Base-by-base conservation (phyloP, 1,140 invertebrate genomes). In the Camponotus pennsylvanicus region DNA sequence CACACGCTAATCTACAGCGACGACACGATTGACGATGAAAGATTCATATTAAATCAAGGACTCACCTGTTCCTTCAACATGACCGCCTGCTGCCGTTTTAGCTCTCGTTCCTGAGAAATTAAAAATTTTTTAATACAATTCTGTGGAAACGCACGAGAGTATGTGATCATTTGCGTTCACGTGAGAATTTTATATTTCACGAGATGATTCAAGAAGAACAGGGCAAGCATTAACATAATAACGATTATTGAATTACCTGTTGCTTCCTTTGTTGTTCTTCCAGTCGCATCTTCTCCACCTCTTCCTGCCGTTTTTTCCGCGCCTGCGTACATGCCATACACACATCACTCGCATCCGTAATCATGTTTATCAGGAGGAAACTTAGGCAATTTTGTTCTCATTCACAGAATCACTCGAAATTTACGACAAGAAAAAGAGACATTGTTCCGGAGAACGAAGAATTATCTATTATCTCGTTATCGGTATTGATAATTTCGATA, bases 61-160 rank as follows among this genome's bases (percentile, higher is more conserved):
- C 95, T 96, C 96, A 98, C 98, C 97, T 98, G 98, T 96, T 98
- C 98, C 95, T 98, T 98, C 77, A 98, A 94, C 92, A 98, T 96
- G 52, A 98, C 97, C 84, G 97, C 97, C 94, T 98, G 98, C 93
- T 98, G 98, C 92, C 97, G 96, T 95, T 98, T 98, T 92, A 98
- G 95, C 95, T 98, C 98, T 93, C 97, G 96, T 94, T 98, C 98
- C 98, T 98, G 95, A 61, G 97, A 96, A 94, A 95, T 88, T 61
- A 88, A 78, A 73, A 82, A 59, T 40, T 61, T 18, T 75, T 83
- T 83, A 83, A 55, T 75, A 61, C 40, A 21, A 45, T 27, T 45
- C 5, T 13, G 42, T 7, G 11, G 61, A 49, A 49, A 67, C 1
- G 2, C n/a, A 73, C 3, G 34, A 11, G 57, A 73, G 27, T 27